phyloP scores from a whole-genome alignment of 2,113 vertebrate genomes.

The Verasper variegatus region DNA sequence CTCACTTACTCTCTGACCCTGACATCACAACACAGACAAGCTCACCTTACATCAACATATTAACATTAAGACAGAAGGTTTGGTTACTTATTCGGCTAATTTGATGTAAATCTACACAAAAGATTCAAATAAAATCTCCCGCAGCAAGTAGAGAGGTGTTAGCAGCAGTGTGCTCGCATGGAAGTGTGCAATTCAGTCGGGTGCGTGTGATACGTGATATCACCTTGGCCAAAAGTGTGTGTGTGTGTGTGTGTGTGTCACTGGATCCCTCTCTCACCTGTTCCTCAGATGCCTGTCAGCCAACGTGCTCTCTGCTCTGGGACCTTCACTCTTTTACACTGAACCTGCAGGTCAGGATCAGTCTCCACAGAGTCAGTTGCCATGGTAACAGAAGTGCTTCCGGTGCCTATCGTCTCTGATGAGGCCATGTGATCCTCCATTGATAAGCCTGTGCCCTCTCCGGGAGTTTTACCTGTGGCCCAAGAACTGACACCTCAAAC shows the following conservation, averaged over 20 bases:
- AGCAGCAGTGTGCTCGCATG: constrained; percentile 22
- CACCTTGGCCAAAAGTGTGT: constrained; percentile 50
- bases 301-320: constrained; percentile 67
- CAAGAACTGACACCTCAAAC: constrained; percentile 16
- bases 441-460: background rate
- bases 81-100: background rate
- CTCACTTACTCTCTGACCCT: constrained; percentile 78
- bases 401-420: constrained; percentile 9
- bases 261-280: constrained; percentile 81
- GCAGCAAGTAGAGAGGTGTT: background rate
- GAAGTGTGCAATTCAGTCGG: constrained; percentile 35
- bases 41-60: constrained; percentile 9
- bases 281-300: constrained; percentile 71
- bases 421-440: constrained; percentile 47
- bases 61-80: background rate
- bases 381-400: constrained; percentile 42
- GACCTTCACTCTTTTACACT: constrained; percentile 66
- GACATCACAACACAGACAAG: constrained; percentile 11
- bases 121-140: constrained; percentile 2
- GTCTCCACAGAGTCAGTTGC: constrained; percentile 30
- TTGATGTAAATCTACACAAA: background rate
- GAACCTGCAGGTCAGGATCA: constrained; percentile 22
- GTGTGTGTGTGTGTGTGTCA: constrained; percentile 56
- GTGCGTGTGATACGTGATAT: constrained; percentile 64
- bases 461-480: constrained; percentile 29